These are phyloP conservation scores for Intellagama lesueurii DNA, from an alignment of 2,797 vertebrate species.

Conservation along the genomic window DNA sequence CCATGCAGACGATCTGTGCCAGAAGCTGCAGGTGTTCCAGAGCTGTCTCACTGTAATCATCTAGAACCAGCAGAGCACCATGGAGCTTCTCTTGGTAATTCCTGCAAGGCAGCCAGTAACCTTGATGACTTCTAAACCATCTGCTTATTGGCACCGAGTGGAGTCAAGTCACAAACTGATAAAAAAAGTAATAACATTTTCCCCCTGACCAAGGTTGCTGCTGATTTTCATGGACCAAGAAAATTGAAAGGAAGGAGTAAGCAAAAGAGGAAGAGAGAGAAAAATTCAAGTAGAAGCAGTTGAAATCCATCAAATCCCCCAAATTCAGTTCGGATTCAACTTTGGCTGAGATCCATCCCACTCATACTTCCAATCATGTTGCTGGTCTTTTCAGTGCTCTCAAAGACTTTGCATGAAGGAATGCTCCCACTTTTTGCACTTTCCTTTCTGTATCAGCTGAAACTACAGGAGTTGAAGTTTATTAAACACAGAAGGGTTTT, in stretches of 20 bases:
- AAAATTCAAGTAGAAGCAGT: neutral
- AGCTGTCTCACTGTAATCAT: neutral
- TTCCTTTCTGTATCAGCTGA: neutral
- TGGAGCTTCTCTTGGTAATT: constrained; percentile 1
- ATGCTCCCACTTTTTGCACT: neutral
- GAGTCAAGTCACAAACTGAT: neutral
- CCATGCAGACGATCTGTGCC: neutral
- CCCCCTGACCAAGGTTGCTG: neutral
- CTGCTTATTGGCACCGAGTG: neutral
- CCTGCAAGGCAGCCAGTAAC: neutral
- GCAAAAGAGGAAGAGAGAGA: neutral
- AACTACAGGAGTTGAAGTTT: neutral
- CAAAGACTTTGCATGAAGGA: neutral
- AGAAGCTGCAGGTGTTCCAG: neutral
- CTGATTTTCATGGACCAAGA: neutral
- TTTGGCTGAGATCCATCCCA: neutral
- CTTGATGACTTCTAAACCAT: neutral
- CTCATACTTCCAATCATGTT: neutral
- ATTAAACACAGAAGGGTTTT: neutral
- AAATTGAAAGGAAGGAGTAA: neutral
- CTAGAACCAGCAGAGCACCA: neutral
- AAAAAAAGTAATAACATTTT: neutral
- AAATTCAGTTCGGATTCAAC: neutral
- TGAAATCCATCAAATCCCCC: neutral
- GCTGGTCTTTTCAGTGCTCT: neutral